Evolutionary conservation across 2,113 vertebrate species (phyloP).

Genomic region (Neofelis nebulosa): DNA sequence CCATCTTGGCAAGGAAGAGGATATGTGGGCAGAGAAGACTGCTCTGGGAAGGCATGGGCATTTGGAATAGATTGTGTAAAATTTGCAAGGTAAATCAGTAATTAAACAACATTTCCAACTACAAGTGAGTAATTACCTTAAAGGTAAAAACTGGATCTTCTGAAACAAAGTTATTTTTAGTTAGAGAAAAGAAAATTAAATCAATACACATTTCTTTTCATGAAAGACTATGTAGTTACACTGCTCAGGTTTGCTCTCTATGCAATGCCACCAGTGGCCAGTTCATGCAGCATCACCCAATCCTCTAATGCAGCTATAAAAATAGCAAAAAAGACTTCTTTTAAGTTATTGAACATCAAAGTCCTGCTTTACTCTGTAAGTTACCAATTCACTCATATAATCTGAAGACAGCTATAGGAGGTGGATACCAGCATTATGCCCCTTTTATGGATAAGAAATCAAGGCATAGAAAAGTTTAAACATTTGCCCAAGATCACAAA

Average conservation of each 20-base stretch:
- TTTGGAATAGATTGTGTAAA: not conserved
- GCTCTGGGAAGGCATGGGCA: not conserved
- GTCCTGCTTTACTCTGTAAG: not conserved
- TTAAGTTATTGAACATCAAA: not conserved
- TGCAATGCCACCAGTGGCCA: not conserved
- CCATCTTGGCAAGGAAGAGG: not conserved
- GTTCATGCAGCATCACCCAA: not conserved
- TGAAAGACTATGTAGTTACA: not conserved
- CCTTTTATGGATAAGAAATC: not conserved
- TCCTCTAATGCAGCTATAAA: not conserved
- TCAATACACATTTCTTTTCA: not conserved
- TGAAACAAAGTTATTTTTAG: not conserved
- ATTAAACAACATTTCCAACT: not conserved
- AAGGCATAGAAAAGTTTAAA: not conserved
- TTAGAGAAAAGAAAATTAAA: not conserved
- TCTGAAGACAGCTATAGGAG: not conserved
- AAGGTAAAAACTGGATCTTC: not conserved
- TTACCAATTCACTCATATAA: not conserved
- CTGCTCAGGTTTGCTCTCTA: not conserved
- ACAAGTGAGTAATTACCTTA: not conserved
- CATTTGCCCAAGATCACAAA: not conserved
- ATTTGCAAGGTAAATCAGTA: not conserved
- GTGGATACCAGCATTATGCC: not conserved
- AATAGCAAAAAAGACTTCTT: not conserved
- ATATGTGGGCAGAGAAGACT: not conserved